Conservation (phyloP, 2,797 vertebrate genomes). For the Argyrosomus regius region DNA sequence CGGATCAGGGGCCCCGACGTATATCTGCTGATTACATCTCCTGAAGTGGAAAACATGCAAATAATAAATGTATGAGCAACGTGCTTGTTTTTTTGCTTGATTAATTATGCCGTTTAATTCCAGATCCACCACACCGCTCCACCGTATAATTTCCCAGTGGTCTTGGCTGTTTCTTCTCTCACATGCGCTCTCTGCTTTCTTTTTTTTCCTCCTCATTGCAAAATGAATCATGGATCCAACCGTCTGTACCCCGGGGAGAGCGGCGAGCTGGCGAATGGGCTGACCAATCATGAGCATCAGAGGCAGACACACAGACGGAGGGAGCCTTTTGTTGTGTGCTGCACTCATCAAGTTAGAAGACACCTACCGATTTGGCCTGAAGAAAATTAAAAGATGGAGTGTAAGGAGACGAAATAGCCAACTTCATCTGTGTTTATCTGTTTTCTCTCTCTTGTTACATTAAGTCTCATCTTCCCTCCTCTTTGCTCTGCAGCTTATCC, state of each 20-base stretch:
- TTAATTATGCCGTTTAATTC: constrained; percentile 91
- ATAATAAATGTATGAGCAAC: constrained; percentile 88
- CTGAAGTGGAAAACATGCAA: constrained; percentile 88
- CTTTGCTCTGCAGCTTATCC: constrained; percentile 46
- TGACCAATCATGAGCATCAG: constrained; percentile 85
- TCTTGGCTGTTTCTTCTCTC: constrained; percentile 85
- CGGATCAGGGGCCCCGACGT: constrained; percentile 71
- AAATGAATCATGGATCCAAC: constrained; percentile 87
- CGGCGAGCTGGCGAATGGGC: constrained; percentile 77
- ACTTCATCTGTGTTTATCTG: constrained; percentile 58
- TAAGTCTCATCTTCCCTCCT: constrained; percentile 22
- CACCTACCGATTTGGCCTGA: constrained; percentile 67
- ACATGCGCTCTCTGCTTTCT: constrained; percentile 69
- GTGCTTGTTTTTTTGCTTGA: constrained; percentile 88
- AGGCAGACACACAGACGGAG: constrained; percentile 71
- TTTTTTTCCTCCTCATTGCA: constrained; percentile 73
- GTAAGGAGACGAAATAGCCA: constrained; percentile 54
- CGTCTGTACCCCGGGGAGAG: constrained; percentile 79
- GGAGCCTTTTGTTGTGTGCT: constrained; percentile 76
- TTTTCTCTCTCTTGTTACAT: constrained; percentile 39
- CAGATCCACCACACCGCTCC: constrained; percentile 85
- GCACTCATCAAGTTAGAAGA: constrained; percentile 75
- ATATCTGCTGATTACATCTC: constrained; percentile 85
- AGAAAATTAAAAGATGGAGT: constrained; percentile 70
- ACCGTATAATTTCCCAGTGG: constrained; percentile 88